Conservation (phyloP, 2,113 vertebrate species). For the Nipponia nippon region DNA sequence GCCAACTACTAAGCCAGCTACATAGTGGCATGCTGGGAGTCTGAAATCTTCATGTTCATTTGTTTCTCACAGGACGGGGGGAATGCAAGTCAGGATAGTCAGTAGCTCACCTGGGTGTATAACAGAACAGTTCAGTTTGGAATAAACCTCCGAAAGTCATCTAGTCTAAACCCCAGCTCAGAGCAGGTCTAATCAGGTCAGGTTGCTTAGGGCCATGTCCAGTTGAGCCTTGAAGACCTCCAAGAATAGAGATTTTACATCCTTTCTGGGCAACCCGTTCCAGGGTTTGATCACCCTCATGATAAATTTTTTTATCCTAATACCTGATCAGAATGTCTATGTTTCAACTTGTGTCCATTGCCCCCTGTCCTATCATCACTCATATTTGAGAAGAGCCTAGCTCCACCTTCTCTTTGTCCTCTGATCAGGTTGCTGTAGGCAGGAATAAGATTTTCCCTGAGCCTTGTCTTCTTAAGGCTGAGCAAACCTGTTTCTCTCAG, state of each 20-base stretch:
- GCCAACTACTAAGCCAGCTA: background rate
- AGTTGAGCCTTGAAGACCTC: background rate
- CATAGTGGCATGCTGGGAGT: background rate
- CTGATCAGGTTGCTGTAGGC: background rate
- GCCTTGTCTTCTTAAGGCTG: background rate
- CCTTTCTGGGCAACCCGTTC: background rate
- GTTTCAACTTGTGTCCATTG: background rate
- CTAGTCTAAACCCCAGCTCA: background rate
- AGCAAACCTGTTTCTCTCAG: background rate
- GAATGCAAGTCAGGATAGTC: background rate
- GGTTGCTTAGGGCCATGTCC: background rate
- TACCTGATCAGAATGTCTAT: background rate
- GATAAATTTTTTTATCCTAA: background rate
- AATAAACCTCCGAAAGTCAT: background rate
- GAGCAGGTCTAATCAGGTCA: background rate
- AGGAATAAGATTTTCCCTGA: background rate
- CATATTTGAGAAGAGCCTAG: background rate
- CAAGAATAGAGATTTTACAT: background rate
- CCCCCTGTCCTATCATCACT: background rate
- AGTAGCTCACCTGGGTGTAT: background rate
- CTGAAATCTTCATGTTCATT: background rate
- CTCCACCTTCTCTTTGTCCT: background rate
- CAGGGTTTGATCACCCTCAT: background rate
- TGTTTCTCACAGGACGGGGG: background rate
- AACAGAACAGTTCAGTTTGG: background rate